Percentiles rank a stretch among this genome's conserved stretches.
phyloP scores from a whole-genome alignment of 2,113 vertebrate genomes.

The Apeltes quadracus region DNA sequence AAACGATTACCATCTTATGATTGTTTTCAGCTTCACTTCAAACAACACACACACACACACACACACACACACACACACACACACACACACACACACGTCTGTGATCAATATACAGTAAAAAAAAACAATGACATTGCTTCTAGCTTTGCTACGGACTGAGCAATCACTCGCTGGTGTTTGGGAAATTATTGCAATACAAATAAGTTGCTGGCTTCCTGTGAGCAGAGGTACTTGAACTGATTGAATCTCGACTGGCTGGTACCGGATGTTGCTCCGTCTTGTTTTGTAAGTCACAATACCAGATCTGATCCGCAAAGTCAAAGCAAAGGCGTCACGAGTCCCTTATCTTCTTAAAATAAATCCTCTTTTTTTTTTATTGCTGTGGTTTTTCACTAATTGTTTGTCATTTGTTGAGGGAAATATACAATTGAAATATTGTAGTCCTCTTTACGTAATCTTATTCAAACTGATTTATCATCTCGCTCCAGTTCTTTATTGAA shows the following conservation, averaged over 20 bases:
- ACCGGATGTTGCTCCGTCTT: slow-evolving; percentile 30
- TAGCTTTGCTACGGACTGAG: background rate
- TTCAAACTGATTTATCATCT: background rate
- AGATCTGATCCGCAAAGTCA: background rate
- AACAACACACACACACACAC: too few species aligned
- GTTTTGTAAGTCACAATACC: background rate
- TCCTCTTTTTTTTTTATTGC: background rate
- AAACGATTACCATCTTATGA: background rate
- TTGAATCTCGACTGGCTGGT: background rate
- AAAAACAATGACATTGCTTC: too few species aligned
- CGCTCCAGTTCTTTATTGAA: background rate
- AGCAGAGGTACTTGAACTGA: background rate
- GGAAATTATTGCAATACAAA: background rate
- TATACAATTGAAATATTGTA: background rate
- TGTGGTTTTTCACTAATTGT: background rate
- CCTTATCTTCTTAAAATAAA: background rate
- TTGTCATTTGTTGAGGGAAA: background rate
- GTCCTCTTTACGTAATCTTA: too few species aligned
- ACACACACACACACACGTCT: too few species aligned
- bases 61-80: too few species aligned
- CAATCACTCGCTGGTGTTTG: background rate
- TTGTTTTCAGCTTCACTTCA: background rate
- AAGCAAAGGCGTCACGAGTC: background rate
- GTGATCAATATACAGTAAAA: background rate
- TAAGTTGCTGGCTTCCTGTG: slow-evolving; percentile 16